Evolutionary conservation across 1,140 invertebrate genomes (phyloP), one percentile per base, ranked within the genome.

Genomic region (Thaumetopoea pityocampa): DNA sequence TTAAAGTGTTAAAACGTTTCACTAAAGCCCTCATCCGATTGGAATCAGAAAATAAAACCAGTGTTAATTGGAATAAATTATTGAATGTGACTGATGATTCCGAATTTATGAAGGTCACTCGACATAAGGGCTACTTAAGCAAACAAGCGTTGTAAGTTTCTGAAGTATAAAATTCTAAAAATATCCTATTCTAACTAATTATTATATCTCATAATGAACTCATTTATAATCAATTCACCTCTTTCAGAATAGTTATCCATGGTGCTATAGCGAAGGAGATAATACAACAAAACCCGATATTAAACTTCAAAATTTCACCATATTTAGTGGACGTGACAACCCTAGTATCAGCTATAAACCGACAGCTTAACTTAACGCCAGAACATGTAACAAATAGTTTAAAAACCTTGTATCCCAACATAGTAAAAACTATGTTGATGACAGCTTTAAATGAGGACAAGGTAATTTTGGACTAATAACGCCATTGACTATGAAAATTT

Each of bases 191-290:
- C n/a, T n/a, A n/a, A n/a, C n/a, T n/a, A n/a, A n/a, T n/a, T n/a
- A n/a, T n/a, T n/a, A n/a, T n/a, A n/a, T n/a, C n/a, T n/a, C n/a
- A n/a, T n/a, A n/a, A n/a, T n/a, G n/a, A n/a, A n/a, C n/a, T n/a
- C n/a, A n/a, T n/a, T n/a, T n/a, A n/a, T n/a, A n/a, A n/a, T n/a
- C 15, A 27, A 11, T 26, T 28, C 22, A 9, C 6, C 22, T 10
- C 18, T 73, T 76, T 34, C 48, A 86, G 85, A 37, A 73, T 86
- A 54, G 76, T 78, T 15, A 42, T 80, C 6, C 80, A 86, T 30
- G 80, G 78, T n/a, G 72, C 74, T 0, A 36, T 86, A 34, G 81
- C 85, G 2, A 77, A 77, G 41, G 82, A 85, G 54, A 72, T 86
- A 0, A 69, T 86, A 0, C 68, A 71, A 27, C 74, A 82, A 37